Percentiles rank a stretch among this genome's conserved stretches.
phyloP scores from a whole-genome alignment of 2,797 vertebrate species.

The Cyprinella venusta region DNA sequence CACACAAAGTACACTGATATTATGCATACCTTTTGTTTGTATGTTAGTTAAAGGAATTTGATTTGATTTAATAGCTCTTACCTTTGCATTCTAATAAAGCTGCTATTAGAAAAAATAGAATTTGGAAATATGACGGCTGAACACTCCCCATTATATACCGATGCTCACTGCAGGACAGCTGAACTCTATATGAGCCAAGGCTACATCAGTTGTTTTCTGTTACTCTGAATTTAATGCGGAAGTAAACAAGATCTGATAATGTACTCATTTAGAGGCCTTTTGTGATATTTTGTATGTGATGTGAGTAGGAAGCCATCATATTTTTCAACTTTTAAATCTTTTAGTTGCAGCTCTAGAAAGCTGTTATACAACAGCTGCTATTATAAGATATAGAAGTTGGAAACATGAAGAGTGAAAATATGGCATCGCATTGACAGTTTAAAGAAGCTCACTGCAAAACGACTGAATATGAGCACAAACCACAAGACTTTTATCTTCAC shows the following conservation, averaged over 20 bases:
- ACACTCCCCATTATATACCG: constrained; percentile 14
- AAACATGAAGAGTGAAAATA: neutral
- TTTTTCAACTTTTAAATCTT: neutral
- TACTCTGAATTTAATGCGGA: neutral
- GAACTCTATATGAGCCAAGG: neutral
- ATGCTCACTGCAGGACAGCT: constrained; percentile 5
- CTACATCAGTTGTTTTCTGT: neutral
- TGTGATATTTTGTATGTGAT: neutral
- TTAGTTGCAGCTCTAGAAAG: neutral
- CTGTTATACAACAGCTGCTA: neutral
- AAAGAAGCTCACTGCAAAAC: neutral
- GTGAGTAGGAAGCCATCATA: neutral
- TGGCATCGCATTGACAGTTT: neutral
- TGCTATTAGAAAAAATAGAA: constrained; percentile 12
- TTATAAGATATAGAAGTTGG: neutral
- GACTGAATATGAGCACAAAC: neutral
- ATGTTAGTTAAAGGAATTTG: neutral
- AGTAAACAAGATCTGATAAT: neutral
- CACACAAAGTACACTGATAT: neutral
- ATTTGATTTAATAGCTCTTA: neutral
- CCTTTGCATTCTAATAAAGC: constrained; percentile 20
- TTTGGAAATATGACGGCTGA: neutral
- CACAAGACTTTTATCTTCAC: neutral
- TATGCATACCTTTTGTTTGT: neutral
- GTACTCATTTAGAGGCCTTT: neutral